Evolutionary conservation across 2,797 vertebrate genomes (phyloP).

Genomic region (Neopelma chrysocephalum): DNA sequence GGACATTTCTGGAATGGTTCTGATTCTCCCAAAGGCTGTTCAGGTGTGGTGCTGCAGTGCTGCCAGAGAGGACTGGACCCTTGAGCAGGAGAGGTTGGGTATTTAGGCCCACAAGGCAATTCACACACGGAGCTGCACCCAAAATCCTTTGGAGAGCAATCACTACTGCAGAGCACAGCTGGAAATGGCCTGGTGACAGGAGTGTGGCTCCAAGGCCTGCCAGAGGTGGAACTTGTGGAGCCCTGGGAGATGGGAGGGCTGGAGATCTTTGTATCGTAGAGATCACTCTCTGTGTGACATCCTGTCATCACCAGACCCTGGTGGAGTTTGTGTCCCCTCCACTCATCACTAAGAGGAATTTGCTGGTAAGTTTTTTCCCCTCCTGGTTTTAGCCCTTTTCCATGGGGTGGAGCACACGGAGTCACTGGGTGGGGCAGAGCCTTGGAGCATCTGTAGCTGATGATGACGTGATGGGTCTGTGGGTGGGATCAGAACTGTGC

Average conservation of each 20-base stretch:
- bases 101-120: accelerated
- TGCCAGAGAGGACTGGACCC: accelerated
- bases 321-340: not conserved
- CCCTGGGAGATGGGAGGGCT: not conserved
- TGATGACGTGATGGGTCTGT: not conserved
- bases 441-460: accelerated
- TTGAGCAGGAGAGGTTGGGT: not conserved
- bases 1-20: not conserved
- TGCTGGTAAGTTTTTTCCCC: not conserved
- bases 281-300: accelerated
- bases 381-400: not conserved
- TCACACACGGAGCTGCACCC: accelerated
- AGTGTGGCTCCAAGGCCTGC: accelerated
- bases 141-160: accelerated
- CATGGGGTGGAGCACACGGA: accelerated
- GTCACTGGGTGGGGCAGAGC: not conserved
- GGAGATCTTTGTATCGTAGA: not conserved
- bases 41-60: not conserved
- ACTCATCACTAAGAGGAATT: not conserved
- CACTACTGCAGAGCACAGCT: not conserved
- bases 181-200: not conserved
- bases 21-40: not conserved
- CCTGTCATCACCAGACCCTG: accelerated
- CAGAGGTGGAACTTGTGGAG: not conserved
- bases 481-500: not conserved